Evolutionary conservation across 1,140 invertebrate species (phyloP).

Genomic region (Teleopsis dalmanni): DNA sequence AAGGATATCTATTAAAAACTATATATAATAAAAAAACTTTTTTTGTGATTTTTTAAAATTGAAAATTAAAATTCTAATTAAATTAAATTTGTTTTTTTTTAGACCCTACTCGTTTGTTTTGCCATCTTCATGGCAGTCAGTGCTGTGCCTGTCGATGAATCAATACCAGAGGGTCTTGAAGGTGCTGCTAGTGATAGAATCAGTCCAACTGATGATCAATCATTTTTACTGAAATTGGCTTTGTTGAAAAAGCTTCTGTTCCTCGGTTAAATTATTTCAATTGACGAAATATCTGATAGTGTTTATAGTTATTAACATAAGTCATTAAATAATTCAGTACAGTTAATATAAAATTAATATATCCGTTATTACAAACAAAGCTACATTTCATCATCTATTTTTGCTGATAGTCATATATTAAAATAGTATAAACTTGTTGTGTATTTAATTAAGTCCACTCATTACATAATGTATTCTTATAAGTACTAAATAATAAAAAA

Average conservation of each 20-base stretch:
- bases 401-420: too few relatives aligned
- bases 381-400: too few relatives aligned
- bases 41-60: conserved; percentile 5
- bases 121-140: conserved; percentile 27
- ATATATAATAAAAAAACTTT: not conserved
- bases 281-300: too few relatives aligned
- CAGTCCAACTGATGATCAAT: conserved; percentile 33
- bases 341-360: too few relatives aligned
- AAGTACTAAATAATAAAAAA: too few relatives aligned
- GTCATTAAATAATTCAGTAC: too few relatives aligned
- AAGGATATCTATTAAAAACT: not conserved
- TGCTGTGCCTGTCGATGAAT: conserved; percentile 34
- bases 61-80: conserved; percentile 10
- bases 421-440: too few relatives aligned
- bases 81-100: conserved; percentile 10
- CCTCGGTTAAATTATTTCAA: conserved; percentile 22
- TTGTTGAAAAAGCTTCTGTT: conserved; percentile 36
- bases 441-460: too few relatives aligned
- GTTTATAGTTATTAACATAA: too few relatives aligned
- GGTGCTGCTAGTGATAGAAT: conserved; percentile 26
- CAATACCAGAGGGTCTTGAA: conserved; percentile 35
- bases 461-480: too few relatives aligned
- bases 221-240: conserved; percentile 31
- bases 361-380: too few relatives aligned
- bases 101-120: conserved; percentile 33